Evolutionary conservation across 2,113 vertebrate species (phyloP).

Genomic region (Cyanistes caeruleus): DNA sequence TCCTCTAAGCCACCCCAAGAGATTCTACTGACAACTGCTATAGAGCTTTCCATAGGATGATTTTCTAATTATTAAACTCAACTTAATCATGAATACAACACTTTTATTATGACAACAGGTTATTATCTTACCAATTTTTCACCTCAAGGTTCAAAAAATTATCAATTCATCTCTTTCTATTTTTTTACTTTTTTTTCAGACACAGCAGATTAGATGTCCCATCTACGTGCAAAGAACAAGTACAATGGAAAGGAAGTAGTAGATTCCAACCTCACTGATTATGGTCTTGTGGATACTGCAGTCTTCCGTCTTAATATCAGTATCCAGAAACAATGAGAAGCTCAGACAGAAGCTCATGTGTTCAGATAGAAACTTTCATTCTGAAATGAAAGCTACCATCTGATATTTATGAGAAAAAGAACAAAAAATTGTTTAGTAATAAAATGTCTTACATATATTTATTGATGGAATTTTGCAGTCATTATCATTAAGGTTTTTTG

Average conservation of each 20-base stretch:
- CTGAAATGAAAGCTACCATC: not conserved
- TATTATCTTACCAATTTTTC: not conserved
- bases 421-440: not conserved
- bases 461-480: not conserved
- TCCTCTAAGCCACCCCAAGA: not conserved
- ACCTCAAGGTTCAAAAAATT: not conserved
- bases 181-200: not conserved
- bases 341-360: not conserved
- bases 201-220: not conserved
- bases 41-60: not conserved
- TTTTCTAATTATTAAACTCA: not conserved
- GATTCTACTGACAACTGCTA: not conserved
- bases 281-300: not conserved
- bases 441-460: not conserved
- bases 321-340: not conserved
- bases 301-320: not conserved
- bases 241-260: not conserved
- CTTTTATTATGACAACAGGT: not conserved
- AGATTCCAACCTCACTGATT: not conserved
- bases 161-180: not conserved
- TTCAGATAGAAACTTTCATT: not conserved
- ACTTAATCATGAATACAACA: not conserved
- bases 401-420: not conserved
- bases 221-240: not conserved
- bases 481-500: not conserved